A percentile compares a stretch with the other conserved stretches of the same genome.
Conservation (phyloP, 2,797 vertebrate genomes). For the Sylvia borin region DNA sequence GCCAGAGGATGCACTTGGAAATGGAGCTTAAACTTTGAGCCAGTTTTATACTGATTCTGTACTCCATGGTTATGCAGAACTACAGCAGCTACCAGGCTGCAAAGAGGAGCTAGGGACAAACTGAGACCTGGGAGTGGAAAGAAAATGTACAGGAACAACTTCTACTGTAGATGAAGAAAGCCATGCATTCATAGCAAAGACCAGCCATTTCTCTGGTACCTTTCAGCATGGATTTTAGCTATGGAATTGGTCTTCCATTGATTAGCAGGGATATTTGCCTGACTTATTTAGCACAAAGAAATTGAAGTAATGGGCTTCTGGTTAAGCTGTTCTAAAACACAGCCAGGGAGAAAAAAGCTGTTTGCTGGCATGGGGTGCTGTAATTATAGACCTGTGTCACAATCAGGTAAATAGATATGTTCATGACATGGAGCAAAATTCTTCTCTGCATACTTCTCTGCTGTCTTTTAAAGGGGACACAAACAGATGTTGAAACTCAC, state of each 20-base stretch:
- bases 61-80: not conserved
- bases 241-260: not conserved
- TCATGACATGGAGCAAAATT: not conserved
- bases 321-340: not conserved
- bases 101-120: not conserved
- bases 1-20: not conserved
- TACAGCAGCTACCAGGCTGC: not conserved
- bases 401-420: not conserved
- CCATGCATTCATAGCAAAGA: not conserved
- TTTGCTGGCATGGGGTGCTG: not conserved
- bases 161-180: not conserved
- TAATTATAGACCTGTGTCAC: not conserved
- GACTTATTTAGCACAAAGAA: not conserved
- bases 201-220: not conserved
- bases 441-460: not conserved
- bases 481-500: not conserved
- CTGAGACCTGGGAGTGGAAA: not conserved
- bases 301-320: not conserved
- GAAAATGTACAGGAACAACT: not conserved
- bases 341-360: not conserved
- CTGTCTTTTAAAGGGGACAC: not conserved
- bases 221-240: not conserved
- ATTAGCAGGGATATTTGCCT: not conserved
- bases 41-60: not conserved
- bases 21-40: not conserved